Evolutionary conservation across 92 coral and sea anemone species (phyloP), one percentile per base, ranked within the genome.

Genomic region (Anthopleura xanthogrammica): DNA sequence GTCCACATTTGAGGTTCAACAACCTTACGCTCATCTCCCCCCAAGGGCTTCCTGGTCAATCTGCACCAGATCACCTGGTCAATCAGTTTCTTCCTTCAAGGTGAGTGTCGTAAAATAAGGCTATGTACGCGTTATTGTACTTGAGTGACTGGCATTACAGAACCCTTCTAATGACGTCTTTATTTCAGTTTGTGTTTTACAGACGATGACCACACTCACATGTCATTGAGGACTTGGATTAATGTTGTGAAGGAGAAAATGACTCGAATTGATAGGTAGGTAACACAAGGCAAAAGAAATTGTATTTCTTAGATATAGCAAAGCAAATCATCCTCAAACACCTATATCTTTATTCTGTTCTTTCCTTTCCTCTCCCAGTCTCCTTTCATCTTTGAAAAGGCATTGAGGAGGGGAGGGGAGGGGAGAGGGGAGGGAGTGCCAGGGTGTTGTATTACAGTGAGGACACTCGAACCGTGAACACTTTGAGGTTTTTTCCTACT

Each of bases 261-360:
- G 88, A 85, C 89, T 16, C 92, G 91, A 39, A 90, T 97, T 71
- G 99, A 97, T 85, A 97, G 99, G 99, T 96, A 97, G 99, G 99
- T 96, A 81, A 50, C 75, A 36, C 52, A 29, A 50, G 3, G 1
- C 19, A 58, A 58, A 3, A 16, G 5, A 16, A 58, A 4, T 14
- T 5, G 12, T 19, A 6, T 58, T 14, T 58, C n/a, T 46, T 46
- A 5, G 9, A 46, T 3, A 46, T 46, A 5, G 9, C 3, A 46
- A 46, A 46, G 7, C 50, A 46, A 46, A 46, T 46, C 50, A 46
- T 5, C 50, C 64, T 58, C 64, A 14, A 29, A 29, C 36, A 5
- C n/a, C 64, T 19, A 1, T 58, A 58, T 58, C 1, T n/a, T 8
- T 62, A 20, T 20, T 0, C 36, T 8, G 29, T 8, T n/a, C 39